These are phyloP conservation scores for Clusia tigrina DNA, from an alignment of 2,888 invertebrate genomes.

Conservation along the genomic window DNA sequence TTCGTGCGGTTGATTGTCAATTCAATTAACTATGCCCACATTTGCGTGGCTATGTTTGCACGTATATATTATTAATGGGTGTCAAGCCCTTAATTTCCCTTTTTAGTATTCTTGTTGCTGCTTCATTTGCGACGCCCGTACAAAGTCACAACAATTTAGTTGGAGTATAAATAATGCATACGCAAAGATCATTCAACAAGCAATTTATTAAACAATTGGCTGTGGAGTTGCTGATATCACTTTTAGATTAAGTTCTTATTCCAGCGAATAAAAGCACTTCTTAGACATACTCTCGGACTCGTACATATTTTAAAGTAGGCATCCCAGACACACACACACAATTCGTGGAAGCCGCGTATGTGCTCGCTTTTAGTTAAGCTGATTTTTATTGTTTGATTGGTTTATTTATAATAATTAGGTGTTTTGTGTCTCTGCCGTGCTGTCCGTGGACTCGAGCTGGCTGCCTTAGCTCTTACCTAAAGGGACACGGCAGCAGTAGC, in stretches of 20 bases:
- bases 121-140: no score
- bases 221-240: constrained; percentile 7
- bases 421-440: constrained; percentile 52
- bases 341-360: constrained; percentile 49
- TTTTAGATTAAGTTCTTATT: constrained; percentile 57
- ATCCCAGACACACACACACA: constrained; percentile 21
- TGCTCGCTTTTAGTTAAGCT: constrained; percentile 34
- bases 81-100: no score
- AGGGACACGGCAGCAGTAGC: no score
- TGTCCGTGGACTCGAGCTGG: background rate
- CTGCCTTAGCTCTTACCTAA: constrained; percentile 7
- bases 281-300: background rate
- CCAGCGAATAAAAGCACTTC: constrained; percentile 34
- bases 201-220: constrained; percentile 4
- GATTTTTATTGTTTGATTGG: constrained; percentile 63
- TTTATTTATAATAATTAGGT: constrained; percentile 64
- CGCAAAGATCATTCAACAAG: constrained; percentile 29
- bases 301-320: background rate
- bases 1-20: no score
- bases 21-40: no score
- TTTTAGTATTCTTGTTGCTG: no score
- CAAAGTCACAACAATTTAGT: no score
- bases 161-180: no score
- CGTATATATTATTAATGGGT: no score
- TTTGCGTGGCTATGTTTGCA: no score